Conservation (phyloP, 2,113 vertebrate species). For the Micromys minutus region DNA sequence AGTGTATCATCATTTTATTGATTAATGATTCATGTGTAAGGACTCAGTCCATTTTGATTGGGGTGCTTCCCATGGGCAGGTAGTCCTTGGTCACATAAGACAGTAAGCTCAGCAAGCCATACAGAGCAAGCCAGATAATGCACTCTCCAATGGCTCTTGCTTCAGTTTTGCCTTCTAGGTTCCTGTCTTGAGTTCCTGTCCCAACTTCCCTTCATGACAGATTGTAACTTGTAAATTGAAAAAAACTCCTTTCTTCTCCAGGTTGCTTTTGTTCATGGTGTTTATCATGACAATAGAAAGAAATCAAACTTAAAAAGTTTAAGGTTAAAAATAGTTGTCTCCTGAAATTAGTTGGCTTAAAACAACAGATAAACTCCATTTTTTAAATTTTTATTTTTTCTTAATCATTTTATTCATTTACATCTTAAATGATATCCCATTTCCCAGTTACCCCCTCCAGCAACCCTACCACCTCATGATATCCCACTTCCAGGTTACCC, state of each 20-base stretch:
- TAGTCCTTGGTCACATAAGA: background rate
- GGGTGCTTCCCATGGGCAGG: too few species aligned
- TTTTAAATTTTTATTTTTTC: background rate
- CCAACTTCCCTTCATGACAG: too few species aligned
- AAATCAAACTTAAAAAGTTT: background rate
- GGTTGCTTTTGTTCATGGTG: background rate
- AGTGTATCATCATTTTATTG: background rate
- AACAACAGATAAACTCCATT: background rate
- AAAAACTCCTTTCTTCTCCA: background rate
- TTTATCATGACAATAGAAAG: background rate
- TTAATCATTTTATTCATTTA: too few species aligned
- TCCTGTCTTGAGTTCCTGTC: background rate
- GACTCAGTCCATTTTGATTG: background rate
- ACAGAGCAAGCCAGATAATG: background rate
- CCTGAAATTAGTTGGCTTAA: background rate
- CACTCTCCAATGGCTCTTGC: too few species aligned
- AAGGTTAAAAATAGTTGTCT: constrained; percentile 10
- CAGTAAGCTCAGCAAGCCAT: background rate
- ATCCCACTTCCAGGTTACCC: too few species aligned
- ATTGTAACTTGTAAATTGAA: background rate
- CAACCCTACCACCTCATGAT: too few species aligned
- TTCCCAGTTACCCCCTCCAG: too few species aligned
- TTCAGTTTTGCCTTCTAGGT: background rate
- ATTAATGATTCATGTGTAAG: background rate
- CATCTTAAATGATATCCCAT: too few species aligned